These are phyloP conservation scores for Periphyllus acericola DNA, from an alignment of 2,888 invertebrate species.

Conservation along the genomic window DNA sequence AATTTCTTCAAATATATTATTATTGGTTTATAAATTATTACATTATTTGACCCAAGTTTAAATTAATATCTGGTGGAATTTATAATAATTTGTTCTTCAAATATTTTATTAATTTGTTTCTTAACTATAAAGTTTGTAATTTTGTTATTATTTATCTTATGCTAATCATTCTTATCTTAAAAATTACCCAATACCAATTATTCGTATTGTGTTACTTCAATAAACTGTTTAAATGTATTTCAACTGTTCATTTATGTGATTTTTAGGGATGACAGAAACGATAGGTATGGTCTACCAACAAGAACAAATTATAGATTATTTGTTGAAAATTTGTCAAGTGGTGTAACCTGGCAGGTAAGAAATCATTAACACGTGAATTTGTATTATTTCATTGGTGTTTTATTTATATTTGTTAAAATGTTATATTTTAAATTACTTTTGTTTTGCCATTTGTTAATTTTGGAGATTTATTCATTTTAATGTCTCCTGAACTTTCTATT, in stretches of 20 bases:
- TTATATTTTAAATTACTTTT: conserved; percentile 22
- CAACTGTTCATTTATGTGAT: conserved; percentile 55
- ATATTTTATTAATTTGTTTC: too few species aligned
- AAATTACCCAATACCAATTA: too few species aligned
- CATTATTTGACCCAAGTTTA: too few species aligned
- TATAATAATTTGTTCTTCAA: too few species aligned
- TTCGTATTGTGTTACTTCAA: neutral
- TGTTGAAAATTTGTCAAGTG: conserved; percentile 97
- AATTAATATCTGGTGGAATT: too few species aligned
- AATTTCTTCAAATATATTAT: too few species aligned
- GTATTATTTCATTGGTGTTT: conserved; percentile 6
- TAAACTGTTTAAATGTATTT: neutral
- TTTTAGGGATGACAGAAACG: conserved; percentile 67
- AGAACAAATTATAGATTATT: conserved; percentile 96
- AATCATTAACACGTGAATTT: conserved; percentile 33
- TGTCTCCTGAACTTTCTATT: conserved; percentile 48
- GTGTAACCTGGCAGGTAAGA: conserved; percentile 99
- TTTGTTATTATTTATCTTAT: too few species aligned
- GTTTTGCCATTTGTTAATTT: conserved; percentile 27
- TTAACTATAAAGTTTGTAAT: too few species aligned
- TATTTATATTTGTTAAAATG: conserved; percentile 14
- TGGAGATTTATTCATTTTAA: conserved; percentile 43
- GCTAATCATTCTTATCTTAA: too few species aligned
- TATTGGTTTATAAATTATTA: too few species aligned
- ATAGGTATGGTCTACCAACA: conserved; percentile 95